phyloP scores from a whole-genome alignment of 2,888 invertebrate genomes.

The Lasius platythorax region DNA sequence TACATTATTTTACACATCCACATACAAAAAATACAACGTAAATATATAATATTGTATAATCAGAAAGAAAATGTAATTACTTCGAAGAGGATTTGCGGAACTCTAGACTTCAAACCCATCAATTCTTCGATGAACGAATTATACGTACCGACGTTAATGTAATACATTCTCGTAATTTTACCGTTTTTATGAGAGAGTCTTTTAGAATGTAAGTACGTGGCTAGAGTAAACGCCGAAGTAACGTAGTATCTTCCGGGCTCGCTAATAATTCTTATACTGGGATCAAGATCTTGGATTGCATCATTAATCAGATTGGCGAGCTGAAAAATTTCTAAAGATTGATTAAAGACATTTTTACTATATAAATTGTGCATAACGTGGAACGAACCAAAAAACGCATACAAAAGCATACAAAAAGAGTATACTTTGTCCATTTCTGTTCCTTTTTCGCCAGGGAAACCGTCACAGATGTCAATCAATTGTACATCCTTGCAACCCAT shows the following conservation, averaged over 20 bases:
- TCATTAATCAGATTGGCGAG: conserved; percentile 86
- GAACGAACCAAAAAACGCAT: background rate
- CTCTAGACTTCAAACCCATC: conserved; percentile 70
- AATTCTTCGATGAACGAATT: conserved; percentile 88
- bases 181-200: conserved; percentile 81
- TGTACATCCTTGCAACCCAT: conserved; percentile 87
- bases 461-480: conserved; percentile 89
- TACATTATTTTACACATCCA: background rate
- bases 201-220: conserved; percentile 87
- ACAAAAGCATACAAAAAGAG: background rate
- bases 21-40: background rate
- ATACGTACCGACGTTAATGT: conserved; percentile 89
- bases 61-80: conserved; percentile 52
- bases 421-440: conserved; percentile 65
- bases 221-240: conserved; percentile 88
- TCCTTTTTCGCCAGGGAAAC: conserved; percentile 87
- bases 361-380: background rate
- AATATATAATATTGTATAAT: background rate
- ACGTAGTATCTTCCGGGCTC: conserved; percentile 90
- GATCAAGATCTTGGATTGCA: conserved; percentile 86
- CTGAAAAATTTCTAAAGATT: conserved; percentile 64
- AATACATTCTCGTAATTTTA: conserved; percentile 86
- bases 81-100: conserved; percentile 72
- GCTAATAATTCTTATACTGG: conserved; percentile 86
- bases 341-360: background rate